phyloP scores from a whole-genome alignment of 1,140 invertebrate species.

The Micrasema minimum region DNA sequence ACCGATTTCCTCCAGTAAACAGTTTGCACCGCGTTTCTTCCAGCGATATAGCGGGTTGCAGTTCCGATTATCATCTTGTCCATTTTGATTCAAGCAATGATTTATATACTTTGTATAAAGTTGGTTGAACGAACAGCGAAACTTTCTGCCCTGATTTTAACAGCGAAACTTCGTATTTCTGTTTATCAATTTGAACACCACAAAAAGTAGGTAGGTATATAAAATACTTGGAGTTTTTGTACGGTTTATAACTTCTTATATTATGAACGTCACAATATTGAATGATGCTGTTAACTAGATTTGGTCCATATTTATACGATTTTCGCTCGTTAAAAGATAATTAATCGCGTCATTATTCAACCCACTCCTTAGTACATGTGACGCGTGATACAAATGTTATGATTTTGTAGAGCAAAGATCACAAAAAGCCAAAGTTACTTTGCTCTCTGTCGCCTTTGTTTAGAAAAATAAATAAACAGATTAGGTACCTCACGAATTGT shows the following conservation, averaged over 20 bases:
- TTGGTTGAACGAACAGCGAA: background rate
- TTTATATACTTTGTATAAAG: background rate
- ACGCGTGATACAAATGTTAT: conserved; percentile 12
- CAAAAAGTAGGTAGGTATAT: background rate
- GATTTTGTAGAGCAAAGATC: conserved; percentile 17
- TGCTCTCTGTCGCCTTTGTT: background rate
- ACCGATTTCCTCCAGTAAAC: conserved; percentile 74
- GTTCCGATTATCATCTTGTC: conserved; percentile 69
- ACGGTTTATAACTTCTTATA: background rate
- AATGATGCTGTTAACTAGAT: background rate
- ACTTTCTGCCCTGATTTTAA: background rate
- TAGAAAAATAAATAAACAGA: background rate
- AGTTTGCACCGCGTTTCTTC: conserved; percentile 75
- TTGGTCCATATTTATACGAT: no score
- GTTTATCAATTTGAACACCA: background rate
- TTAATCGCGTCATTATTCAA: background rate
- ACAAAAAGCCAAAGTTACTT: conserved; percentile 17
- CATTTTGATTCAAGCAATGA: conserved; percentile 51
- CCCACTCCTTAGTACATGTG: background rate
- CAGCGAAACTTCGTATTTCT: background rate
- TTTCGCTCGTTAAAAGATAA: background rate
- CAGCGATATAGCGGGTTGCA: conserved; percentile 75
- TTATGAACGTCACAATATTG: no score
- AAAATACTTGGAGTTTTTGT: background rate
- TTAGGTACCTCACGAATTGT: background rate